Evolutionary conservation across 2,113 vertebrate genomes (phyloP).

Genomic region (Sapayoa aenigma): DNA sequence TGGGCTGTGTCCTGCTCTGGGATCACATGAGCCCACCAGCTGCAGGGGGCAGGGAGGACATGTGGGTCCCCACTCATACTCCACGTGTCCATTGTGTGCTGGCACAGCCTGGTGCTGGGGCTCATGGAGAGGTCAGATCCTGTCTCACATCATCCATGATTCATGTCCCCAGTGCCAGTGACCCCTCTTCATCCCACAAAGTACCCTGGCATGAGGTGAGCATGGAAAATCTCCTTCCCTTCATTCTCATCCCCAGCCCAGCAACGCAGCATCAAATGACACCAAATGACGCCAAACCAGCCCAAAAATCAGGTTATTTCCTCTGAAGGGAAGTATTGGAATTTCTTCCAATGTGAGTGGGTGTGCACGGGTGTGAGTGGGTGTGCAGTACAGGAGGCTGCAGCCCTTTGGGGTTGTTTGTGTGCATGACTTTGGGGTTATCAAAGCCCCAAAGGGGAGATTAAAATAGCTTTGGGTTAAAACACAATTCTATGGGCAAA

Average conservation of each 20-base stretch:
- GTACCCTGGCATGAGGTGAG: neutral
- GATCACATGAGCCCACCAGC: accelerated
- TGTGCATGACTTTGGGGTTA: neutral
- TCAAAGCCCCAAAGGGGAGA: neutral
- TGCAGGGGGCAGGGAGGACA: neutral
- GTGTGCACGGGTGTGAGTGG: too few relatives aligned
- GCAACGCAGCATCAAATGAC: accelerated
- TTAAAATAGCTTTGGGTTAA: neutral
- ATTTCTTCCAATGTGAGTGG: too few relatives aligned
- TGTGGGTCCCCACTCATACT: neutral
- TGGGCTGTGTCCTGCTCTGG: neutral
- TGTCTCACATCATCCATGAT: accelerated
- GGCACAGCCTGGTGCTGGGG: neutral
- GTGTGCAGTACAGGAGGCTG: neutral
- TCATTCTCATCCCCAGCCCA: neutral
- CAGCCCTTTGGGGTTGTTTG: neutral
- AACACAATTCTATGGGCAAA: neutral
- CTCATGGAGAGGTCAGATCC: neutral
- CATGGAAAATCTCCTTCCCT: neutral
- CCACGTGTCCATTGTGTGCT: accelerated
- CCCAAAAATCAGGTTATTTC: neutral
- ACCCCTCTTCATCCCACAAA: neutral
- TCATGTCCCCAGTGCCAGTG: accelerated
- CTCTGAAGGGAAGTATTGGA: neutral
- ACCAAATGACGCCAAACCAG: neutral